Evolutionary conservation across 2,113 vertebrate species (phyloP).

Genomic region (Lophius piscatorius): DNA sequence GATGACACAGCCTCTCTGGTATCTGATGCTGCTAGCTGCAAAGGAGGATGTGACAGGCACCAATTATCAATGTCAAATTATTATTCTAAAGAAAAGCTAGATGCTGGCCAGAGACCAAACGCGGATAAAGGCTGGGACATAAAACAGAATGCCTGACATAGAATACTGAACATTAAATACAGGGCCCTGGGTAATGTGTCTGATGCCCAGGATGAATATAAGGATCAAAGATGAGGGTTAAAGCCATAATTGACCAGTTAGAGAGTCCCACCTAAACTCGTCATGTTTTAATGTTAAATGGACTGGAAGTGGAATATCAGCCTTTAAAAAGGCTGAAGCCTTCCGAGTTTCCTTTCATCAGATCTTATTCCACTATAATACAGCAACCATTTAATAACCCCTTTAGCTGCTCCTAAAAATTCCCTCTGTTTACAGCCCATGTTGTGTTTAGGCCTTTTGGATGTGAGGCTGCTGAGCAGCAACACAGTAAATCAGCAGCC

Average conservation of each 20-base stretch:
- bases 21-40: constrained; percentile 40
- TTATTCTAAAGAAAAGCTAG: constrained; percentile 45
- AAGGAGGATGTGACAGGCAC: constrained; percentile 64
- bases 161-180: constrained; percentile 46
- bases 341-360: constrained; percentile 64
- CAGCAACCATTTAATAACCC: constrained; percentile 73
- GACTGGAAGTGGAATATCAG: constrained; percentile 61
- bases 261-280: constrained; percentile 25
- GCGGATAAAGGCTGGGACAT: constrained; percentile 50
- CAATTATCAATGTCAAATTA: constrained; percentile 71
- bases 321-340: constrained; percentile 32
- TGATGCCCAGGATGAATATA: constrained; percentile 23
- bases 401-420: constrained; percentile 79
- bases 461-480: constrained; percentile 58
- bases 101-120: constrained; percentile 49
- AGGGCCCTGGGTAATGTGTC: constrained; percentile 19
- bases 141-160: constrained; percentile 43
- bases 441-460: constrained; percentile 48
- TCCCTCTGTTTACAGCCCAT: constrained; percentile 71
- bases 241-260: constrained; percentile 44
- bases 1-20: constrained; percentile 38
- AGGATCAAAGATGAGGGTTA: constrained; percentile 57
- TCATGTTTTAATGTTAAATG: constrained; percentile 63
- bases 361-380: constrained; percentile 78
- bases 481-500: constrained; percentile 65